Conservation (phyloP, 2,797 vertebrate species). For the Peromyscus attwateri region DNA sequence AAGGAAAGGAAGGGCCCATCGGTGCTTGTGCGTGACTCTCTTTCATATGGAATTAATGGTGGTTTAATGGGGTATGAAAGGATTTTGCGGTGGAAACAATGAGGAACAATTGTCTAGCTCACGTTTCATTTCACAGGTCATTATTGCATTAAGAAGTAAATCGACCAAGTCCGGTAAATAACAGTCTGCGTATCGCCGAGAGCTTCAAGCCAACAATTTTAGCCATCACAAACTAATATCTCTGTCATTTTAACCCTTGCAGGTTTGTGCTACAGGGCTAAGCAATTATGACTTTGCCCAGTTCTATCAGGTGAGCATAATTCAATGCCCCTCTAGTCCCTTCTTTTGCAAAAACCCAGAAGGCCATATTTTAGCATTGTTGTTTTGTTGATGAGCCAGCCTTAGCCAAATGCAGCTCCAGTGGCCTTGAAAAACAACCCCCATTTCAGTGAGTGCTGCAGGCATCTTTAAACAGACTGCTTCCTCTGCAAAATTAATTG, state of each 20-base stretch:
- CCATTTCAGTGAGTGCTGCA: conserved; percentile 87
- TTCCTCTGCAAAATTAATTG: conserved; percentile 91
- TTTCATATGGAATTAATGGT: conserved; percentile 90
- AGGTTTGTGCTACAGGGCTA: conserved; percentile 88
- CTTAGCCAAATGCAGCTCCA: conserved; percentile 86
- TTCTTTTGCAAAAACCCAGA: conserved; percentile 84
- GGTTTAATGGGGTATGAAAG: conserved; percentile 93
- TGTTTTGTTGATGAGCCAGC: conserved; percentile 89
- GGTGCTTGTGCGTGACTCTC: conserved; percentile 85
- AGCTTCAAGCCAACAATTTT: conserved; percentile 89
- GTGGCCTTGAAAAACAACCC: conserved; percentile 90
- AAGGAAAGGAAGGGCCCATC: conserved; percentile 80
- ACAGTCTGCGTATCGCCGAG: conserved; percentile 89
- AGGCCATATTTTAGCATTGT: conserved; percentile 86
- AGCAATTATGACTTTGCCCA: conserved; percentile 89
- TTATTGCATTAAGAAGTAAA: conserved; percentile 94
- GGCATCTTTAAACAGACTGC: conserved; percentile 89
- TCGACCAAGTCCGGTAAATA: conserved; percentile 93
- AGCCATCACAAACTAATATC: conserved; percentile 88
- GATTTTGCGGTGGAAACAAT: conserved; percentile 92
- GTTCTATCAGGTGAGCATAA: conserved; percentile 90
- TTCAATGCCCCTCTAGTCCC: conserved; percentile 87
- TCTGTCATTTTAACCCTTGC: conserved; percentile 90
- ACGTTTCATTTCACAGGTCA: conserved; percentile 94
- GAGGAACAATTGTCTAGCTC: conserved; percentile 92